phyloP scores from a whole-genome alignment of 2,888 invertebrate species.

The Chaetogeoica ovagalla region DNA sequence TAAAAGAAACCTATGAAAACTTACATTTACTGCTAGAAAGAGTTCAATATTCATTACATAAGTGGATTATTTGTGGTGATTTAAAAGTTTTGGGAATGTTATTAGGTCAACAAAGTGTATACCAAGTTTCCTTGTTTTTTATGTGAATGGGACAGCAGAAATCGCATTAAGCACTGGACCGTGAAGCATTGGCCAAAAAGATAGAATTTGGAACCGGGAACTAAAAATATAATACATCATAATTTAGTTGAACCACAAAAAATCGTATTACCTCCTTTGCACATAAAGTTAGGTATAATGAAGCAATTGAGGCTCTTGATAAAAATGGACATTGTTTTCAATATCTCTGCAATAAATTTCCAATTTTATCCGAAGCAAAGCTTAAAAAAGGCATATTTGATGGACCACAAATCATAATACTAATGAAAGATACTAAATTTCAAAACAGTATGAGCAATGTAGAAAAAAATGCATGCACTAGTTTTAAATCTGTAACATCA shows the following conservation, averaged over 20 bases:
- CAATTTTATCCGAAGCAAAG: no score
- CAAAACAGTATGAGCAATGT: slow-evolving; percentile 53
- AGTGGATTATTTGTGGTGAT: slow-evolving; percentile 56
- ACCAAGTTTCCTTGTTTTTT: slow-evolving; percentile 57
- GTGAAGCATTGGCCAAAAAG: slow-evolving; percentile 55
- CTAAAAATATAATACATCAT: slow-evolving; percentile 52
- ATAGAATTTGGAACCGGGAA: slow-evolving; percentile 46
- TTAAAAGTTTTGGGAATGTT: slow-evolving; percentile 56
- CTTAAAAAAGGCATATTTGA: no score
- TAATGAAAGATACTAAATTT: slow-evolving; percentile 55
- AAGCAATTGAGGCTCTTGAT: slow-evolving; percentile 56
- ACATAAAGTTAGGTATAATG: slow-evolving; percentile 57
- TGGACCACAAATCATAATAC: slow-evolving; percentile 56
- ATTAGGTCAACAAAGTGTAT: slow-evolving; percentile 57
- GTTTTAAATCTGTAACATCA: slow-evolving; percentile 53
- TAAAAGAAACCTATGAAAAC: slow-evolving; percentile 13
- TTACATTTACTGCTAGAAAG: neutral
- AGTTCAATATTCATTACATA: slow-evolving; percentile 55
- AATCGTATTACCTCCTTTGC: slow-evolving; percentile 56
- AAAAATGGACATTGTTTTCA: no score
- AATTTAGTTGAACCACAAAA: slow-evolving; percentile 52
- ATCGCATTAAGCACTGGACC: slow-evolving; percentile 56
- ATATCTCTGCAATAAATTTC: no score
- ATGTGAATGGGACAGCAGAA: slow-evolving; percentile 57
- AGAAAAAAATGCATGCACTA: slow-evolving; percentile 55